Evolutionary conservation across 1,140 invertebrate species (phyloP).

Genomic region (Mercenaria mercenaria): DNA sequence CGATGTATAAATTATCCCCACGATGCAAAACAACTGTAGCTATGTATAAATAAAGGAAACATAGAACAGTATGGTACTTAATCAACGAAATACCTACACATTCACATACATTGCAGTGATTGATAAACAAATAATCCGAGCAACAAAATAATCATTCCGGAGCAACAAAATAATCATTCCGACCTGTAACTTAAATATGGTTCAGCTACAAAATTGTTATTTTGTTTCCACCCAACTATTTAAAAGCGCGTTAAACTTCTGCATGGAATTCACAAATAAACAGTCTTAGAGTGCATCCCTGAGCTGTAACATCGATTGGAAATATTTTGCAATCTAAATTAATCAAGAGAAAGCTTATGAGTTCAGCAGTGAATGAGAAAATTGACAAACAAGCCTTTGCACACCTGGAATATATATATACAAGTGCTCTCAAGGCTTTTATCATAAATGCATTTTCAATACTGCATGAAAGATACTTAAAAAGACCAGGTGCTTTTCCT

Average conservation of each 20-base stretch:
- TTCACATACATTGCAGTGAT: neutral
- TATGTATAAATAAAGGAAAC: too few relatives aligned
- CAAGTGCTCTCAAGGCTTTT: neutral
- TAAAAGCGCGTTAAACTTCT: neutral
- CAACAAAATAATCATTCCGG: neutral
- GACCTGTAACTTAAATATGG: neutral
- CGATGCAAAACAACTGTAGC: too few relatives aligned
- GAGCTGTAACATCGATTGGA: neutral
- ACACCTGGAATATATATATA: neutral
- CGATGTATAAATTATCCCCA: too few relatives aligned
- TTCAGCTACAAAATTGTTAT: neutral
- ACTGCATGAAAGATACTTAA: neutral
- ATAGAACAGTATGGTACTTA: too few relatives aligned
- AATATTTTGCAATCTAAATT: neutral
- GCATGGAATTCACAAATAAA: neutral
- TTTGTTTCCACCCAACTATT: neutral
- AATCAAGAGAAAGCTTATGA: neutral
- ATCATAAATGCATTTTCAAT: conserved; percentile 3
- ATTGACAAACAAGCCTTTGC: neutral
- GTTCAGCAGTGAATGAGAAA: conserved; percentile 3
- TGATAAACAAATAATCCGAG: neutral
- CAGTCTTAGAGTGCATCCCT: neutral
- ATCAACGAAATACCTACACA: too few relatives aligned
- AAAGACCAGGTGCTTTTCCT: neutral
- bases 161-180: neutral